phyloP scores from a whole-genome alignment of 2,888 invertebrate genomes.

The Oegoconia quadripuncta region DNA sequence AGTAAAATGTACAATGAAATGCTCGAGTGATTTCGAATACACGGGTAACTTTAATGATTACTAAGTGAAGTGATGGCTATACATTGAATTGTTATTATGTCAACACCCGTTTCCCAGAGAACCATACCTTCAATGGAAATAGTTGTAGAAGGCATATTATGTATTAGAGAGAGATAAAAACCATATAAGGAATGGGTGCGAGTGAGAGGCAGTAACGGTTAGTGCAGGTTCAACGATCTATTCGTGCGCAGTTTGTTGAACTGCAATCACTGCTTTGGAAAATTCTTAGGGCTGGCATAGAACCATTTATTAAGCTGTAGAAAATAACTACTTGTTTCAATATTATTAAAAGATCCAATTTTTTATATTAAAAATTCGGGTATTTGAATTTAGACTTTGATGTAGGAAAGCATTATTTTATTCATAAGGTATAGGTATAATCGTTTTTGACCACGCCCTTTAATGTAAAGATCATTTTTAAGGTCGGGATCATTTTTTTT shows the following conservation, averaged over 20 bases:
- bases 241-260: conserved; percentile 77
- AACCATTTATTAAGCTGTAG: no score
- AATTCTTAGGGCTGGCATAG: conserved; percentile 64
- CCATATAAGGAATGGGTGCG: conserved; percentile 28
- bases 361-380: no score
- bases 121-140: conserved; percentile 51
- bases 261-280: conserved; percentile 74
- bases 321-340: no score
- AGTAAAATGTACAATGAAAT: conserved; percentile 5
- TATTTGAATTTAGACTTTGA: no score
- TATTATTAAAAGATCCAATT: no score
- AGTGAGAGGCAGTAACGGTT: conserved; percentile 55
- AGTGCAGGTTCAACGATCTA: conserved; percentile 74
- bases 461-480: no score
- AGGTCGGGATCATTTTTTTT: no score
- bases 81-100: conserved; percentile 33
- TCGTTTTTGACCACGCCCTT: no score
- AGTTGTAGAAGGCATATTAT: conserved; percentile 48
- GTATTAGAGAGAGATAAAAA: conserved; percentile 41
- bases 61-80: conserved; percentile 17
- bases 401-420: no score
- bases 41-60: conserved; percentile 2
- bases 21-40: conserved; percentile 5
- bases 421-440: no score
- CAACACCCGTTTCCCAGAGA: conserved; percentile 39